Base-by-base conservation (phyloP, 2,113 vertebrate species). In the Bos indicus region DNA sequence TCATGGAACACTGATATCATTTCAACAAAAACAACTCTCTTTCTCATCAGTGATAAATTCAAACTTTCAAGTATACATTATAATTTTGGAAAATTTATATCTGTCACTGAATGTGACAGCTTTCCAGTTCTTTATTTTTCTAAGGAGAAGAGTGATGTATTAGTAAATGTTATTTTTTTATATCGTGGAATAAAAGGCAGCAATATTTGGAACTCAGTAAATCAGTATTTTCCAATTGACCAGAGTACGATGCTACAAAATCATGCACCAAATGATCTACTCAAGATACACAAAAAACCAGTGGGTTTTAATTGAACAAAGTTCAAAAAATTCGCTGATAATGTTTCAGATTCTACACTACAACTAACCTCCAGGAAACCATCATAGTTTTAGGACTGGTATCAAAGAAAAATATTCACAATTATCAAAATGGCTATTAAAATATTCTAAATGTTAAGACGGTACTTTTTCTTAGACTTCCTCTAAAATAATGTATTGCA, bases 71-170 rank as follows among this genome's bases (percentile, higher is more conserved):
- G 6, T 7, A 84, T 95, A 81, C 59, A 67, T 48, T 48, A 83
- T 33, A 94, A 95, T 74, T 93, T 51, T 95, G n/a, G 56, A 94
- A 96, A 92, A 94, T 36, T 81, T 56, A 3, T 25, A 92, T 88
- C n/a, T 86, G 13, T 81, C 48, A 97, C 16, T 40, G 11, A 46
- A 64, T 46, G 15, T 80, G 57, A 95, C 28, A 93, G 33, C 13
- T 30, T 92, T 14, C 26, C 14, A 90, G 25, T 82, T 97, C 96
- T 77, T 83, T 1, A 94, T 52, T 78, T 93, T 90, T 91, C 30
- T 48, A 93, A 93, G n/a, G 64, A 91, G 12, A 93, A 46, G 15
- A 83, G 6, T 43, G 10, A 10, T 46, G 19, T 17, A 91, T 21
- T n/a, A 95, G 52, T 52, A 78, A 96, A 82, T 62, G 15, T 25